Conservation (phyloP, 2,113 vertebrate species). For the Poecile atricapillus region DNA sequence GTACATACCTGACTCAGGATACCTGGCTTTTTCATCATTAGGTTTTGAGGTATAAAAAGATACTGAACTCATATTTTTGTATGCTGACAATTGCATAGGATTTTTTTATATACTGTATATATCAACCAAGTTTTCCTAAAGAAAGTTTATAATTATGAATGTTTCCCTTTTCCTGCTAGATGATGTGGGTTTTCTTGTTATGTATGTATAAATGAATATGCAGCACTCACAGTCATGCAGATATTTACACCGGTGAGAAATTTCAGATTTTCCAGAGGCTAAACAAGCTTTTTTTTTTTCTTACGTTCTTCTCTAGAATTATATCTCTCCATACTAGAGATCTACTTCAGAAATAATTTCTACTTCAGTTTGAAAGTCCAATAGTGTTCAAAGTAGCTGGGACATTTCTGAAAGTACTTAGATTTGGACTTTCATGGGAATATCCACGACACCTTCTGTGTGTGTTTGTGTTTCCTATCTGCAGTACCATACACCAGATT, state of each 20-base stretch:
- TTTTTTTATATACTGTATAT: constrained; percentile 30
- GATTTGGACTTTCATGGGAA: background rate
- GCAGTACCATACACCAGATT: background rate
- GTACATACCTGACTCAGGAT: constrained; percentile 34
- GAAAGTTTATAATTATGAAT: background rate
- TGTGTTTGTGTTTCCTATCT: background rate
- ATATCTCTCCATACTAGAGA: background rate
- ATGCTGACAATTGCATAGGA: background rate
- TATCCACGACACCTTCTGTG: background rate
- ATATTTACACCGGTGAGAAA: background rate
- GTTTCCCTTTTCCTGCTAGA: background rate
- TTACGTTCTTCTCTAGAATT: background rate
- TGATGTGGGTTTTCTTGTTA: background rate
- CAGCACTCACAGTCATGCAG: background rate
- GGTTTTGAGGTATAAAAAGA: constrained; percentile 23
- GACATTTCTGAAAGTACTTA: background rate
- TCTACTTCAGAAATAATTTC: background rate
- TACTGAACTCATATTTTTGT: constrained; percentile 43
- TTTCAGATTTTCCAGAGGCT: background rate
- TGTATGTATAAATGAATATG: background rate
- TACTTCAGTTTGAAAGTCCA: background rate
- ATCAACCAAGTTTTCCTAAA: constrained; percentile 9
- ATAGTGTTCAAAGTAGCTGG: background rate
- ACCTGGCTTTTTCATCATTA: background rate
- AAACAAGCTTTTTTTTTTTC: background rate